Percentiles rank a stretch among this genome's conserved stretches.
Conservation (phyloP, 2,888 invertebrate species). For the Limulus polyphemus region DNA sequence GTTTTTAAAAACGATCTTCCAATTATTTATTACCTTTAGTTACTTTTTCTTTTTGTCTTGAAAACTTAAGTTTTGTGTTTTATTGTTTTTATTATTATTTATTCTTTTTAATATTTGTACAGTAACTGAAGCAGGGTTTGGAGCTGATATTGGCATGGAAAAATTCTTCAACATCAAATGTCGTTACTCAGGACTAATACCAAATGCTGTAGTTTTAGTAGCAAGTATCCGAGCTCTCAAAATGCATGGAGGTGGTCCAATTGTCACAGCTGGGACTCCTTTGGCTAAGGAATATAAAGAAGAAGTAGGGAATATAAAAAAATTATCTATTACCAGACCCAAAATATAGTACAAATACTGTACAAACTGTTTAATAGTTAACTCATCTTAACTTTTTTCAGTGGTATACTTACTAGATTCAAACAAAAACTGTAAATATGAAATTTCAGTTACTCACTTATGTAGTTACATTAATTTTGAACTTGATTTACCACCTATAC, state of each 20-base stretch:
- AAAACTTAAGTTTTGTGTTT: background rate
- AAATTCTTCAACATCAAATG: constrained; percentile 97
- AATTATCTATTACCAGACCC: background rate
- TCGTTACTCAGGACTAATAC: constrained; percentile 65
- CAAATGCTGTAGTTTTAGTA: constrained; percentile 83
- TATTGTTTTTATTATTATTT: background rate
- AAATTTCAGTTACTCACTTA: too few relatives aligned
- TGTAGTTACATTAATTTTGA: too few relatives aligned
- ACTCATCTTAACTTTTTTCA: too few relatives aligned
- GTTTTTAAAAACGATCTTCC: background rate
- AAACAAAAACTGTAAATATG: too few relatives aligned
- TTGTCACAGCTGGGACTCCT: constrained; percentile 71
- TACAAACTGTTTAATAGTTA: too few relatives aligned
- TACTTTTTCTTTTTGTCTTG: background rate
- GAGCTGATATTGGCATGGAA: constrained; percentile 97
- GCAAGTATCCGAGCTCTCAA: constrained; percentile 88
- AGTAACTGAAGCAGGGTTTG: constrained; percentile 96
- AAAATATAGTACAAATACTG: background rate
- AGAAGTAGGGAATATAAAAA: constrained; percentile 34
- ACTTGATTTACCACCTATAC: too few relatives aligned
- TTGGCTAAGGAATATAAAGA: constrained; percentile 66
- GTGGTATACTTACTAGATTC: too few relatives aligned
- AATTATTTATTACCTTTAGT: background rate
- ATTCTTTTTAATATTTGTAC: constrained; percentile 13
- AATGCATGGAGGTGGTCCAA: constrained; percentile 96